These are phyloP conservation scores for Euzophera pinguis DNA, from an alignment of 2,888 invertebrate species.

Conservation along the genomic window DNA sequence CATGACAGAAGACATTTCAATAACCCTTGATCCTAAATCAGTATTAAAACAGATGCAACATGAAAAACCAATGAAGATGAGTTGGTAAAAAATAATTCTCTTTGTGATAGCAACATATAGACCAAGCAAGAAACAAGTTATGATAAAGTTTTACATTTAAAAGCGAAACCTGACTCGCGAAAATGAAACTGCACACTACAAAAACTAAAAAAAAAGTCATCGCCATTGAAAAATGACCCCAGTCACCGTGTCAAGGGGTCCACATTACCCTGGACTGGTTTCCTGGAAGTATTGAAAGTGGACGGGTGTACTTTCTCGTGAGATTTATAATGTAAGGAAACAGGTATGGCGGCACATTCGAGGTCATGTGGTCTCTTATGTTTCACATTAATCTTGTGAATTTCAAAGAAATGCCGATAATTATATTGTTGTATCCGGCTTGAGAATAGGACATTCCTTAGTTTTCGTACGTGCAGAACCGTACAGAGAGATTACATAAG, in stretches of 20 bases:
- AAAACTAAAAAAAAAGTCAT: not conserved
- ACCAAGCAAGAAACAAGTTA: not conserved
- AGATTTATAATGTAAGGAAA: not conserved
- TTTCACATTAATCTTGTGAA: not conserved
- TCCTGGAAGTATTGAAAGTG: slow-evolving; percentile 13
- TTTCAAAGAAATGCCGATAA: too few relatives aligned
- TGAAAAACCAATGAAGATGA: too few relatives aligned
- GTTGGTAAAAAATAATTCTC: too few relatives aligned
- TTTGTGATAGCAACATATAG: not conserved
- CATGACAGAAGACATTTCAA: too few relatives aligned
- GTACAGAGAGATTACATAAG: too few relatives aligned
- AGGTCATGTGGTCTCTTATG: not conserved
- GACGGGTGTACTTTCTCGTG: slow-evolving; percentile 7
- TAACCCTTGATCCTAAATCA: too few relatives aligned
- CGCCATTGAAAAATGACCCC: not conserved
- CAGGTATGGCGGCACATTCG: not conserved
- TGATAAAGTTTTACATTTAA: not conserved
- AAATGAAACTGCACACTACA: not conserved
- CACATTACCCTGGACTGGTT: not conserved
- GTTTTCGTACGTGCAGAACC: too few relatives aligned
- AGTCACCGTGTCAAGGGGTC: not conserved
- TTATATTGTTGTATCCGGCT: too few relatives aligned
- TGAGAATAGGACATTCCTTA: too few relatives aligned
- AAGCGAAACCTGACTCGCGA: slow-evolving; percentile 1
- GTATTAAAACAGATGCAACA: too few relatives aligned